Conservation (phyloP, 2,113 vertebrate genomes). For the Ceyx margarethae region DNA sequence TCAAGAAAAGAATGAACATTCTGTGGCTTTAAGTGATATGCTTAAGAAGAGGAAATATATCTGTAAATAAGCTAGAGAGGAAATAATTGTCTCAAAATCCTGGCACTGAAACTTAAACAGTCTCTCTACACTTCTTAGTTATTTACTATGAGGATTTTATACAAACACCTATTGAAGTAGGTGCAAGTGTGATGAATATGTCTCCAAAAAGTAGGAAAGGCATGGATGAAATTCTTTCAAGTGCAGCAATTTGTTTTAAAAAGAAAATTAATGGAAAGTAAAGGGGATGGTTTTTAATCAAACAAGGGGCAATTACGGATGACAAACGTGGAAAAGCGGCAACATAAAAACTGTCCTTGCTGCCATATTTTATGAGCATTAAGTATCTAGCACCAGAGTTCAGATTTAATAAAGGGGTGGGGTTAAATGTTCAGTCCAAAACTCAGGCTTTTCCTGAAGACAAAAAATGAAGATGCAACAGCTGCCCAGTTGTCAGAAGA, state of each 20-base stretch:
- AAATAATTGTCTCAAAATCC: conserved; percentile 26
- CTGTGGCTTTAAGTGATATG: not conserved
- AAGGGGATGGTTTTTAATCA: not conserved
- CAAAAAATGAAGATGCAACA: not conserved
- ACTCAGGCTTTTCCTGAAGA: not conserved
- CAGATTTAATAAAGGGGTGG: conserved; percentile 49
- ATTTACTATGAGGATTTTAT: conserved; percentile 48
- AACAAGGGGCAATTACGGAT: not conserved
- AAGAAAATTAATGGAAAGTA: not conserved
- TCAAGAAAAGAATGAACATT: conserved; percentile 8
- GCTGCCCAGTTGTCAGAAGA: not conserved
- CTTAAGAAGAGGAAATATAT: not conserved
- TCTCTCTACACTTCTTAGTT: conserved; percentile 19
- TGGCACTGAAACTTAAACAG: conserved; percentile 27
- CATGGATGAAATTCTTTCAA: not conserved
- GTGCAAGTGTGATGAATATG: conserved; percentile 34
- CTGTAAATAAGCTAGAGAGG: conserved; percentile 4
- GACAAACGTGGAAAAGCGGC: not conserved
- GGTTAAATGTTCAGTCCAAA: conserved; percentile 22
- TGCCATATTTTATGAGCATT: not conserved
- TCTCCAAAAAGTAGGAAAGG: not conserved
- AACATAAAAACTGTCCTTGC: not conserved
- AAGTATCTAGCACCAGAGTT: not conserved
- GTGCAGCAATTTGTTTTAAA: not conserved
- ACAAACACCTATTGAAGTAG: conserved; percentile 37